Evolutionary conservation across 2,113 vertebrate genomes (phyloP), one percentile per base, ranked within the genome.

Genomic region (Atherinomorus stipes): DNA sequence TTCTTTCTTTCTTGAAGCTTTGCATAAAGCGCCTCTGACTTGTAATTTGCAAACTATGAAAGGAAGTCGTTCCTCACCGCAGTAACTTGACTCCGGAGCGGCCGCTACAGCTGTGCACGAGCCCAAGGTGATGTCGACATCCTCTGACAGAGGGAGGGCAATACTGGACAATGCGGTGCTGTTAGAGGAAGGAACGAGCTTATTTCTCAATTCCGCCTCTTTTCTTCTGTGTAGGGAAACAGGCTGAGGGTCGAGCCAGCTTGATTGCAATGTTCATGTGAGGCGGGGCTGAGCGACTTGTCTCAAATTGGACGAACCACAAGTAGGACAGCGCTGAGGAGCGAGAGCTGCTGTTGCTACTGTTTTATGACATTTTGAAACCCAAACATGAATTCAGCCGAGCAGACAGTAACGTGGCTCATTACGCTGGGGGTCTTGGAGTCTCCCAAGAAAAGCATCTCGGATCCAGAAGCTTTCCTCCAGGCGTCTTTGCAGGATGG

Each of bases 391-490:
- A 98, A 95, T 93, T 95, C 96, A 3, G 95, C 96, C 0, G 97
- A 98, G 72, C 96, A 97, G 90, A 98, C 96, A 80, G 96, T 98
- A 68, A 98, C 97, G 79, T 98, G 96, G 97, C 95, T 98, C 64
- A 98, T 98, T n/a, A 94, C 96, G 47, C 87, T 98, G 83, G 97
- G 97, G 58, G 97, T 98, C 85, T 90, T 98, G 86, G 96, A 98
- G 68, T 97, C 96, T 61, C 97, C 96, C 74, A 98, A 98, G 93
- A 98, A 98, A 74, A 96, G 92, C 85, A 91, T 98, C 70, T 95
- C 95, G 49, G 96, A 98, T 76, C 97, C 97, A 1, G 96, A 96
- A 89, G 94, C 93, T 53, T 98, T 98, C 71, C 87, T 98, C 70
- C 96, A 95, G 88, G 73, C 92, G 49, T 96, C 96, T 0, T 94